Base-by-base conservation (phyloP, 1,140 invertebrate species). In the Drosophila trapezifrons region DNA sequence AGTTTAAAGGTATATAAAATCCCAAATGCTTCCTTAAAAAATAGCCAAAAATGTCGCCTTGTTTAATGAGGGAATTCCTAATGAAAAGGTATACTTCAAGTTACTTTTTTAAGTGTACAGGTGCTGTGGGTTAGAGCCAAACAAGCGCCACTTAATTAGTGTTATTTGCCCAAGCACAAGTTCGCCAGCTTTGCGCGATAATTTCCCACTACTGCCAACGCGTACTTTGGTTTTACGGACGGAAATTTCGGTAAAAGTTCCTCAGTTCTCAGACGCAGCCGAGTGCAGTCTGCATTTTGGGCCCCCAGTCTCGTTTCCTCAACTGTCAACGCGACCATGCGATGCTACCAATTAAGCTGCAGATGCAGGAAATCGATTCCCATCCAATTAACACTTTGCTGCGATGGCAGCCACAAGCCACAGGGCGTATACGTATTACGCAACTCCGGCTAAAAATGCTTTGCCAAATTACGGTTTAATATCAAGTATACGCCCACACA, bases 101-200 rank as follows among this genome's bases (percentile, higher is more conserved):
- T 10, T 3, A 1, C n/a, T 54, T 54, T 54, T n/a, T 15, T 3
- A 6, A 54, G 18, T 54, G 51, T n/a, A 37, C 13, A 12, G 35
- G 27, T 29, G n/a, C 20, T 43, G 13, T 12, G 20, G 25, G 25
- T 22, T 46, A 47, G n/a, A 38, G 38, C 57, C 60, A 49, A 67
- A 59, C 71, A 59, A 79, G 57, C 42, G 43, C 60, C 78, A 89
- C 79, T 89, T 87, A 83, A 87, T 87, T 82, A 89, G 80, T 77
- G 86, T 75, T 77, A 80, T 87, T 87, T 83, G 43, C 76, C 40
- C 37, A 62, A 37, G 46, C 49, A 57, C 65, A 71, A 71, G 67
- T 70, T 57, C 27, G 42, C 42, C 35, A 56, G 55, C 63, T 46
- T 38, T 55, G 47, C 35, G 47, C 35, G 35, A 43, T 69, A 70